Evolutionary conservation across 2,797 vertebrate genomes (phyloP), one percentile per base, ranked within the genome.

Genomic region (Diceros bicornis): DNA sequence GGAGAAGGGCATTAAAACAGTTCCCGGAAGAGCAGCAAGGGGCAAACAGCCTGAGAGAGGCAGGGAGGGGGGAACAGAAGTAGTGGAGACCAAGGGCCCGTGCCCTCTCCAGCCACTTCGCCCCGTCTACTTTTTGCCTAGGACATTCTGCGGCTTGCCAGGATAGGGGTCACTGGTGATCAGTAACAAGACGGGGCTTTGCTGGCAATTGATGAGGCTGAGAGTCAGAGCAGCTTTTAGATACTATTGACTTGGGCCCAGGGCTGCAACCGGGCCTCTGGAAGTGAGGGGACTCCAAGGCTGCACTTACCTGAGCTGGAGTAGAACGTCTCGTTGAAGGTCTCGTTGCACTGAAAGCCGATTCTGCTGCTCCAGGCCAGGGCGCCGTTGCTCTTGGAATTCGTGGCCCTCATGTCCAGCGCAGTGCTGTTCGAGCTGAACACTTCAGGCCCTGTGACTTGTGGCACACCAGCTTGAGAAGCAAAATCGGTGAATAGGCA

Each of bases 401-500:
- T 96, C 2, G 5, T 2, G 0, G 69, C 9, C 50, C 0, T 52
- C 97, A 98, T 97, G 82, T 97, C 61, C 27, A 97, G 94, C 64
- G 97, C 98, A 0, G 97, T 0, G 2, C 44, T 10, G 0, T 21
- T 0, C 2, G 50, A 37, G 4, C 13, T 17, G 37, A 32, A 1
- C 0, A 2, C 0, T 0, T 0, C 1, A 0, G 2, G 0, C 0
- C 0, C 0, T 0, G 0, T 0, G 0, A 0, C 0, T 1, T n/a
- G 0, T 1, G 4, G 0, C 23, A 96, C 44, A 0, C 18, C 1
- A 0, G 0, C 0, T 0, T 97, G 7, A 44, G 95, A 98, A 37
- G 17, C 23, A 78, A 95, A 98, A 62, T 99, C 99, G 0, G 99
- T 99, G 97, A 98, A 96, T 0, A 99, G 98, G 94, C 99, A 99